Base-by-base conservation (phyloP, 2,797 vertebrate genomes). In the Acanthurus lineatus region DNA sequence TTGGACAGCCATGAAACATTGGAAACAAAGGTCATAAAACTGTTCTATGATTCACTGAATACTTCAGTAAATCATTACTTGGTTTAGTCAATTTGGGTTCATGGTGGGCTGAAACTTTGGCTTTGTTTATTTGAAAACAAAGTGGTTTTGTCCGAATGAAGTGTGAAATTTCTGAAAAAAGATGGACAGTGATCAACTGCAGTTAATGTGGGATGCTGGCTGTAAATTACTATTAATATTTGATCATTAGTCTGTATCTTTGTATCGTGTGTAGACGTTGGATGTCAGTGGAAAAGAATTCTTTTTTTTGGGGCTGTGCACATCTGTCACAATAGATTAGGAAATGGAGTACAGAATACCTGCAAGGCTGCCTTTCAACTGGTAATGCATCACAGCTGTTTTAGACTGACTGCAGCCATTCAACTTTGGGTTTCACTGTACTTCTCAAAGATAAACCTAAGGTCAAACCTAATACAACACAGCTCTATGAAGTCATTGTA, bases 361-460 rank as follows among this genome's bases (percentile, higher is more conserved):
- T 87, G 66, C 4, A 84, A 87, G 89, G 83, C 75, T 68, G 52
- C n/a, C 65, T 76, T 56, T 86, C 28, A 69, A 83, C 72, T 75
- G 51, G 56, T 93, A 94, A 95, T 93, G 86, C 72, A 90, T 88
- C 88, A 81, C 95, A 94, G 93, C 92, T 94, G 95, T 84, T 90
- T 76, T n/a, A 60, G 64, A 45, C 69, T 54, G 69, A 82, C 71
- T 90, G 66, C 62, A 84, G 76, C 58, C 66, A 68, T 81, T 86
- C 56, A 89, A 57, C 82, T 84, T 40, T 70, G 47, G 47, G 42
- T 70, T 90, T 79, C 77, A 87, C 88, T 91, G 86, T 88, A 89
- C 76, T 69, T 81, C 69, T 80, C 32, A 60, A 62, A 85, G 59
- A 61, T 71, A 69, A 81, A 79, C 76, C 70, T 73, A 51, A 81